Conservation (phyloP, 92 coral and sea anemone genomes). For the Scolanthus callimorphus region DNA sequence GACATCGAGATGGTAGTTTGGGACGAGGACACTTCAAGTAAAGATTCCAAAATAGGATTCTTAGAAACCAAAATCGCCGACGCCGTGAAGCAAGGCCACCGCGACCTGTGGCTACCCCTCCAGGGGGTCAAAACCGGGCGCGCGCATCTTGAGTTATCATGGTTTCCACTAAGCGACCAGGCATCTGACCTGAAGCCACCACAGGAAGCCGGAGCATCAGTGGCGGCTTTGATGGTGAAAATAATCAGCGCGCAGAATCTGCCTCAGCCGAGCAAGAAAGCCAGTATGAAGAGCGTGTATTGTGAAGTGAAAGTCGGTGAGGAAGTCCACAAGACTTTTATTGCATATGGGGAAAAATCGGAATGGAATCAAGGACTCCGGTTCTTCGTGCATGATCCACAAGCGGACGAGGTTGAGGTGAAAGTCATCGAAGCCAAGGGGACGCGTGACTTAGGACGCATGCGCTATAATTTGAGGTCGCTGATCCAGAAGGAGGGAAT, state of each 20-base stretch:
- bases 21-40: conserved; percentile 86
- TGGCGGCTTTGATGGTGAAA: conserved; percentile 83
- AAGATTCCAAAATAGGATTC: conserved; percentile 80
- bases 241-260: conserved; percentile 62
- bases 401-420: conserved; percentile 62
- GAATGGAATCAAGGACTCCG: conserved; percentile 96
- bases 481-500: conserved; percentile 62
- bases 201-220: conserved; percentile 48
- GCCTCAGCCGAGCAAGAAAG: conserved; percentile 59
- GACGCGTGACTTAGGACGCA: conserved; percentile 55
- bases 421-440: conserved; percentile 91
- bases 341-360: conserved; percentile 66
- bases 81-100: conserved; percentile 69
- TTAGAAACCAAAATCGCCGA: conserved; percentile 71
- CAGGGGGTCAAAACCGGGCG: conserved; percentile 89
- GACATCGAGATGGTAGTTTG: conserved; percentile 54
- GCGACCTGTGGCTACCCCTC: conserved; percentile 87
- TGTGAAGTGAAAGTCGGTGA: conserved; percentile 84
- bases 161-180: conserved; percentile 63
- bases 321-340: conserved; percentile 72
- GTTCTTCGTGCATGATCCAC: conserved; percentile 73
- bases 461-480: conserved; percentile 52
- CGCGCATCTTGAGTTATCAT: conserved; percentile 61
- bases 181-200: conserved; percentile 52
- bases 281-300: conserved; percentile 68